Conservation (phyloP, 2,113 vertebrate species). For the Pelodiscus sinensis region DNA sequence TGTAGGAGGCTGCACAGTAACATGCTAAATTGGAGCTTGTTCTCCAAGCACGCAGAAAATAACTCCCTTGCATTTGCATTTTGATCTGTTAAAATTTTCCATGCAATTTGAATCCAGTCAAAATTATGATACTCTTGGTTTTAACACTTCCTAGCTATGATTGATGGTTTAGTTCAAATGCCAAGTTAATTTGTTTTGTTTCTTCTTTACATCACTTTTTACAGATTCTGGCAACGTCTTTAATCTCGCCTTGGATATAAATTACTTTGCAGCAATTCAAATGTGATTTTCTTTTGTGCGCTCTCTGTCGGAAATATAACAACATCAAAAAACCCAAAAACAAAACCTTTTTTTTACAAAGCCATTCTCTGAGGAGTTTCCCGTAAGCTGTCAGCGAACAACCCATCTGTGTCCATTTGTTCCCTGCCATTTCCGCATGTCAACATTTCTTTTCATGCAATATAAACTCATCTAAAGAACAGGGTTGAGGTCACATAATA, state of each 20-base stretch:
- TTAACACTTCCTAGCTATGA: neutral
- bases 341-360: neutral
- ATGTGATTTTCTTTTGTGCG: neutral
- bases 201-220: neutral
- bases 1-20: neutral
- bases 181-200: neutral
- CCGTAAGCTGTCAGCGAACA: neutral
- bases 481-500: neutral
- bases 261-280: neutral
- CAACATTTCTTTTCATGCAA: neutral
- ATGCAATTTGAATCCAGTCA: neutral
- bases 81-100: neutral
- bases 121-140: neutral
- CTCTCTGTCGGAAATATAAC: neutral
- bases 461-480: neutral
- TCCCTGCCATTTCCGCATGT: neutral
- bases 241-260: neutral
- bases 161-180: neutral
- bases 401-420: neutral
- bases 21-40: neutral
- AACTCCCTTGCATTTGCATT: neutral
- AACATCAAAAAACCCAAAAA: neutral
- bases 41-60: neutral
- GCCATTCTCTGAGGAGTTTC: neutral
- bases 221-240: neutral